Percentiles rank a stretch among this genome's conserved stretches.
Evolutionary conservation across 2,888 invertebrate species (phyloP).

Genomic region (Pyrgus malvae): DNA sequence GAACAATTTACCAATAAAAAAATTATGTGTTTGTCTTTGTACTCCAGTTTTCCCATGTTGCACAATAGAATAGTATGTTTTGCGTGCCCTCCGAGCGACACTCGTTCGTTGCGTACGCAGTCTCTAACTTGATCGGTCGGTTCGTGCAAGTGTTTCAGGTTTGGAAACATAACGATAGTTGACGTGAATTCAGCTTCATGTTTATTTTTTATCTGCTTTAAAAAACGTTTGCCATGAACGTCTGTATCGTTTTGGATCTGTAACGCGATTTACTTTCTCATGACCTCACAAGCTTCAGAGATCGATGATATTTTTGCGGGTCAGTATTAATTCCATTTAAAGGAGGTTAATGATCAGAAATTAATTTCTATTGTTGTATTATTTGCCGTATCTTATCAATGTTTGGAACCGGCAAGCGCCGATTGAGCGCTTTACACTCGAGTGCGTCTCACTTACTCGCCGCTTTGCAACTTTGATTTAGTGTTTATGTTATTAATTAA

Average conservation of each 20-base stretch:
- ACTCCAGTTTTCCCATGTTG: slow-evolving; percentile 69
- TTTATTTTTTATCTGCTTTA: too few species aligned
- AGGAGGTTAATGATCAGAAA: slow-evolving; percentile 8
- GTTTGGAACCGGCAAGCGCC: slow-evolving; percentile 46
- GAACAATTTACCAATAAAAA: slow-evolving; percentile 37
- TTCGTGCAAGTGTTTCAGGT: slow-evolving; percentile 53
- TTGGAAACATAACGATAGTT: neutral
- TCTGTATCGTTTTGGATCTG: too few species aligned
- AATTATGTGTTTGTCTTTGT: slow-evolving; percentile 56
- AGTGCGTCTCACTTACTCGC: slow-evolving; percentile 51
- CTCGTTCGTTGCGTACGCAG: slow-evolving; percentile 55
- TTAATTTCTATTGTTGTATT: slow-evolving; percentile 20
- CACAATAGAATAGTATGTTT: slow-evolving; percentile 71
- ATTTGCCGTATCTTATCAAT: slow-evolving; percentile 52
- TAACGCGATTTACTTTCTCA: slow-evolving; percentile 43
- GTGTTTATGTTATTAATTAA: slow-evolving; percentile 36
- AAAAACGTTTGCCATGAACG: too few species aligned
- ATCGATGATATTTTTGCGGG: slow-evolving; percentile 56
- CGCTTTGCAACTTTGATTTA: slow-evolving; percentile 37
- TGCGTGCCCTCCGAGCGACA: slow-evolving; percentile 55
- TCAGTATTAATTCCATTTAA: slow-evolving; percentile 45
- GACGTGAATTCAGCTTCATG: neutral
- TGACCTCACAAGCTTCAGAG: slow-evolving; percentile 55
- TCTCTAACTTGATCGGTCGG: slow-evolving; percentile 56
- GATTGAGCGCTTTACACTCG: slow-evolving; percentile 45